Evolutionary conservation across 1,140 invertebrate species (phyloP), one percentile per base, ranked within the genome.

Genomic region (Stenopsyche tienmushanensis): DNA sequence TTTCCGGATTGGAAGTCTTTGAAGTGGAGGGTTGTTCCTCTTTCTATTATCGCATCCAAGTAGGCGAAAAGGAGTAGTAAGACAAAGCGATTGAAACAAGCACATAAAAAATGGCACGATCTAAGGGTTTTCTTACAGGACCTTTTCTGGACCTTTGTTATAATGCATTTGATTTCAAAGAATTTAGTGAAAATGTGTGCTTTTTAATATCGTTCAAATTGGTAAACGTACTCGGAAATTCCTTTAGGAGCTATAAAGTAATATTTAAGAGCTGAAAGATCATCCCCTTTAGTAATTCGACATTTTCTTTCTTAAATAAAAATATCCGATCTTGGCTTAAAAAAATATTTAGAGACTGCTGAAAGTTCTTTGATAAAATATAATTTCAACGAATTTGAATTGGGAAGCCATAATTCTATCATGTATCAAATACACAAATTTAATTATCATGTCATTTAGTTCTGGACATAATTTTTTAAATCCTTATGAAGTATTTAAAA

Each of bases 41-140:
- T 17, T 18, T 49, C 10, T 49, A 9, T 17, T 20, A 9, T 49
- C 8, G 18, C 15, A 17, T 17, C 18, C 10, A 9, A 49, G 10
- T 21, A 10, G 3, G 18, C 15, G 45, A 49, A 45, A 49, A 39
- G 29, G 45, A 20, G 23, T 20, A 21, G 18, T 9, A 2, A 20
- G 45, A 49, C 45, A 49, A 49, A 49, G 45, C 18, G 45, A 10
- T 21, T 17, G 45, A 49, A 49, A 49, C 18, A 21, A 20, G 3
- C 2, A 3, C 21, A 7, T 2, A 54, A 34, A 54, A 15, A 54
- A 21, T 17, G 49, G 15, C 18, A 21, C 2, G 23, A 3, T 52
- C 23, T 24, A 20, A 9, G 13, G 17, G 15, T 23, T 15, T 50
- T 25, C n/a, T 54, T 24, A 18, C 25, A 25, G 3, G n/a, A 15